Base-by-base conservation (phyloP, 2,113 vertebrate genomes). In the Centrocercus urophasianus region DNA sequence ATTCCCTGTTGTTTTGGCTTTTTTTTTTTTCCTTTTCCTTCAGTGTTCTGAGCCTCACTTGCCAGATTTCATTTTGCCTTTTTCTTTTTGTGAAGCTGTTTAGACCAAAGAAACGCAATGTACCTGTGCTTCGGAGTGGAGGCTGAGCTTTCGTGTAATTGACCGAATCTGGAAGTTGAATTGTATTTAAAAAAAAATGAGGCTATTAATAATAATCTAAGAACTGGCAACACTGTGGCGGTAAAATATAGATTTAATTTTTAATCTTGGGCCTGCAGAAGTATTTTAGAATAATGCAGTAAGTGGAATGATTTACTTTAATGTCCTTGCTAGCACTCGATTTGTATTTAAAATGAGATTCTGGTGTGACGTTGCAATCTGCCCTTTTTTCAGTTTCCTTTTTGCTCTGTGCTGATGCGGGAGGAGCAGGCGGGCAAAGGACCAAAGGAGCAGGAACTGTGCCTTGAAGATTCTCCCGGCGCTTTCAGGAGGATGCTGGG, bases 251-350 rank as follows among this genome's bases (percentile, higher is more conserved):
- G 14, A 61, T 88, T 90, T 77, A 42, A 52, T 71, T 95, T 94
- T 90, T 54, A 61, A 48, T 71, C 57, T 30, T 59, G 50, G 63
- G 38, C 56, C 25, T 27, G 54, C 15, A 40, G 63, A 77, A 83
- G 11, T 52, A 34, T 72, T 95, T 90, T 69, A 75, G 91, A 94
- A 69, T 83, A 77, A 36, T 54, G 52, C 47, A 91, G 22, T 79
- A 83, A 89, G 34, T 34, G 20, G 19, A 73, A 16, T 50, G 45
- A 73, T 84, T 90, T 71, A 32, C 36, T 72, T 69, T 38, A 73
- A 56, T 28, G 34, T 13, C 30, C 78, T 95, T 57, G 21, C 45
- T 78, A 79, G 24, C 8, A 7, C n/a, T 89, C 4, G 4, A 22
- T 90, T 78, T 34, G 20, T 43, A 89, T 91, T 88, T 52, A 52